Evolutionary conservation across 2,888 invertebrate genomes (phyloP).

Genomic region (Gastracanthus pulcherrimus): DNA sequence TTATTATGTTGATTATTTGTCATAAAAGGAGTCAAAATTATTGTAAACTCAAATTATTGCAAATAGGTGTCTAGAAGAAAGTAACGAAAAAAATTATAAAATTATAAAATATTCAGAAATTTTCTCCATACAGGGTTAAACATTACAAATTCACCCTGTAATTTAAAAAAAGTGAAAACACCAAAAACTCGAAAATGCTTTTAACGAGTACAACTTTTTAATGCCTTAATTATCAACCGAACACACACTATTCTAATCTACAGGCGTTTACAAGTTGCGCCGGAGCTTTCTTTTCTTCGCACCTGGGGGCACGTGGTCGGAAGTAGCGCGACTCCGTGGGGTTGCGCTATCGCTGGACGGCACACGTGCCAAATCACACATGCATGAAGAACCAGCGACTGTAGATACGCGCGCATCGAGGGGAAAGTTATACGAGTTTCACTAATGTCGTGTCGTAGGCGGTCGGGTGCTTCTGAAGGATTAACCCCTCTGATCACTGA

Average conservation of each 20-base stretch:
- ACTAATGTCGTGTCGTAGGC: constrained; percentile 17
- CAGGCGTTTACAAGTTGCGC: background rate
- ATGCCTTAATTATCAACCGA: background rate
- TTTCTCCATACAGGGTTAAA: too few relatives aligned
- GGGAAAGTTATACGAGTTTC: constrained; percentile 38
- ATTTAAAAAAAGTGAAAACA: too few relatives aligned
- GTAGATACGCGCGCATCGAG: background rate
- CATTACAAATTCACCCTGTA: too few relatives aligned
- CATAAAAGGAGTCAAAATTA: too few relatives aligned
- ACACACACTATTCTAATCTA: background rate
- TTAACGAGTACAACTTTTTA: too few relatives aligned
- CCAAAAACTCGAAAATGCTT: constrained; percentile 4
- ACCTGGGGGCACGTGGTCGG: constrained; percentile 75
- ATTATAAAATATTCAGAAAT: too few relatives aligned
- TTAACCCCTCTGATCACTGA: background rate
- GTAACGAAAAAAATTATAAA: too few relatives aligned
- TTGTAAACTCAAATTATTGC: too few relatives aligned
- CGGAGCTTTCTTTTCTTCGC: constrained; percentile 55
- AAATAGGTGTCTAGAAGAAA: too few relatives aligned
- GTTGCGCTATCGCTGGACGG: constrained; percentile 61
- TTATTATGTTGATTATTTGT: too few relatives aligned
- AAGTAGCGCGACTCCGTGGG: constrained; percentile 65
- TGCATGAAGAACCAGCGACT: constrained; percentile 63
- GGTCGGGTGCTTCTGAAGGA: background rate
- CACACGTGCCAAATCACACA: constrained; percentile 70